A percentile compares a stretch with the other conserved stretches of the same genome.
phyloP scores from a whole-genome alignment of 1,140 invertebrate species.

The Drosophila nebulosa region DNA sequence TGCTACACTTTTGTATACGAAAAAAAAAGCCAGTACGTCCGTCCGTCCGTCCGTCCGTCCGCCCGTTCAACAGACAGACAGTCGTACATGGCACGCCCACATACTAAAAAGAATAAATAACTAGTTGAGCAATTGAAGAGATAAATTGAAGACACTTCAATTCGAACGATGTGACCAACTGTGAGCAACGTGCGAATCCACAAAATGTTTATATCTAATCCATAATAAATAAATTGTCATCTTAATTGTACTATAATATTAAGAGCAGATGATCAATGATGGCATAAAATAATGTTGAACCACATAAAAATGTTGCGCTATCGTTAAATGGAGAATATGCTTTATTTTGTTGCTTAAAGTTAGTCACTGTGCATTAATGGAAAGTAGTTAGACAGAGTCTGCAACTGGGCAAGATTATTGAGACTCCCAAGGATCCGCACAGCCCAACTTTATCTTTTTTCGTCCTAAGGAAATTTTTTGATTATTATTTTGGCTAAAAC shows the following conservation, averaged over 20 bases:
- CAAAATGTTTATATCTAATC: neutral
- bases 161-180: constrained; percentile 1
- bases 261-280: neutral
- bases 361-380: too few species aligned
- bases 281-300: neutral
- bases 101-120: constrained; percentile 29
- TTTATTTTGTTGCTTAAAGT: too few species aligned
- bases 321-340: too few species aligned
- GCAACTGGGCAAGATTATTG: too few species aligned
- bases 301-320: neutral
- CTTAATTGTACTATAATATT: neutral
- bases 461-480: too few species aligned
- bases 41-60: neutral
- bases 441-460: too few species aligned
- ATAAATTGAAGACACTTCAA: neutral
- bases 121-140: neutral
- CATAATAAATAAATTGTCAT: neutral
- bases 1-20: constrained; percentile 18
- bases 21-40: too few species aligned
- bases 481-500: too few species aligned
- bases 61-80: constrained; percentile 23
- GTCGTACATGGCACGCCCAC: constrained; percentile 10
- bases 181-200: neutral
- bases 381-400: too few species aligned
- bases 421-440: too few species aligned